These are phyloP conservation scores for Meandrusa payeni DNA, from an alignment of 2,888 invertebrate species.

Conservation along the genomic window DNA sequence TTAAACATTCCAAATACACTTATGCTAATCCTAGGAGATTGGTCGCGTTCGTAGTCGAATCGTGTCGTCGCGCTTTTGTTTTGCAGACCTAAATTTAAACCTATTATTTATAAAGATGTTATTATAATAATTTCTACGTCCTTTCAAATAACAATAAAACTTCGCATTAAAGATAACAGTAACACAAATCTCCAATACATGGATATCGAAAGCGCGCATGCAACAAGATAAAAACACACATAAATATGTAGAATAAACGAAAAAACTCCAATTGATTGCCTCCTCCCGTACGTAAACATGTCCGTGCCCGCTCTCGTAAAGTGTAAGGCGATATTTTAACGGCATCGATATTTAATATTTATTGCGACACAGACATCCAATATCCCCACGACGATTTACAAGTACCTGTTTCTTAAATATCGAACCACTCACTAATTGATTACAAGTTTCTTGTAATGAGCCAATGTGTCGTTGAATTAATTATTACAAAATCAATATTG, in stretches of 20 bases:
- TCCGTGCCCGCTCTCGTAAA: conserved; percentile 73
- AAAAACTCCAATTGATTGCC: conserved; percentile 70
- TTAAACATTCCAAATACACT: no score
- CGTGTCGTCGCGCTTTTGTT: no score
- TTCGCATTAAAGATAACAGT: conserved; percentile 17
- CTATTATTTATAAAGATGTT: no score
- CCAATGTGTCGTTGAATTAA: conserved; percentile 6
- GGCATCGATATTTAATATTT: conserved; percentile 79
- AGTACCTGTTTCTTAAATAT: conserved; percentile 48
- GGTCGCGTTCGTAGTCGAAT: no score
- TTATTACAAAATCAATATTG: neutral
- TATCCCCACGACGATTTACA: conserved; percentile 73
- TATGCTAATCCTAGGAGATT: no score
- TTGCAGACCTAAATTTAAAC: no score
- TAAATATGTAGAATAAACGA: conserved; percentile 53
- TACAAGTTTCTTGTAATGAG: conserved; percentile 20
- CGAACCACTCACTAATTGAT: conserved; percentile 44
- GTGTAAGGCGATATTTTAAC: conserved; percentile 79
- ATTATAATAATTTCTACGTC: neutral
- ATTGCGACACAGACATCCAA: conserved; percentile 76
- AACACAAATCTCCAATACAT: conserved; percentile 41
- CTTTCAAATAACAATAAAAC: conserved; percentile 6
- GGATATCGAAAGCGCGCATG: conserved; percentile 54
- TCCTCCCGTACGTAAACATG: conserved; percentile 72
- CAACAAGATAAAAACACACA: conserved; percentile 39